A percentile compares a stretch with the other conserved stretches of the same genome.
Evolutionary conservation across 2,888 invertebrate species (phyloP).

Genomic region (Dolichomitus sp.): DNA sequence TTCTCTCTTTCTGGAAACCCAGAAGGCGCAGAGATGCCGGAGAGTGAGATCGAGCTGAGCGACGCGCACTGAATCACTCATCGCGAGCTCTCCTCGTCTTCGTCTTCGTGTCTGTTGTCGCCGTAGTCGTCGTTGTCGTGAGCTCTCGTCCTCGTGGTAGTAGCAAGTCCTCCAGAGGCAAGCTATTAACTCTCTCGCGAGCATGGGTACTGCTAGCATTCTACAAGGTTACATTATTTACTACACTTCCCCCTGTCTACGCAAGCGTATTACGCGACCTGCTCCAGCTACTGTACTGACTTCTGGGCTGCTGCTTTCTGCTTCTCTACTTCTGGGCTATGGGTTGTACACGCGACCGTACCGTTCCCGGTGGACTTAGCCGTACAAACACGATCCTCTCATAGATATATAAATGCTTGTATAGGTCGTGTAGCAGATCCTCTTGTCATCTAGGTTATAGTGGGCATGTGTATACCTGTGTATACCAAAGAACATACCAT

Average conservation of each 20-base stretch:
- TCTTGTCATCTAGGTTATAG: conserved; percentile 9
- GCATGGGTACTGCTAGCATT: conserved; percentile 73
- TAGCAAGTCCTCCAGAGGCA: conserved; percentile 75
- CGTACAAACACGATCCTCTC: conserved; percentile 54
- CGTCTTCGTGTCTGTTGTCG: conserved; percentile 35
- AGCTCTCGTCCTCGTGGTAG: conserved; percentile 59
- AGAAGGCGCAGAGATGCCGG: conserved; percentile 56
- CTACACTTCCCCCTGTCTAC: conserved; percentile 73
- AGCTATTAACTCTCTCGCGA: conserved; percentile 80
- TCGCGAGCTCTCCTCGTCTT: conserved; percentile 70
- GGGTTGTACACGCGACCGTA: conserved; percentile 56
- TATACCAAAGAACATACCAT: conserved; percentile 1
- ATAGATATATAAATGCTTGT: conserved; percentile 32
- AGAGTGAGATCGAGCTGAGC: conserved; percentile 77
- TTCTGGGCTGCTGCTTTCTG: conserved; percentile 56
- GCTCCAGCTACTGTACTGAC: conserved; percentile 50
- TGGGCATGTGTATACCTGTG: conserved; percentile 17
- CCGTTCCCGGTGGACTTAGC: conserved; percentile 55
- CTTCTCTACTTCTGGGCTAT: conserved; percentile 57
- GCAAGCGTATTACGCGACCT: conserved; percentile 74
- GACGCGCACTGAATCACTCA: conserved; percentile 85
- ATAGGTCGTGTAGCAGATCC: conserved; percentile 16
- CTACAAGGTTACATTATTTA: conserved; percentile 82
- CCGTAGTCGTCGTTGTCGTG: conserved; percentile 40
- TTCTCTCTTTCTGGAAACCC: conserved; percentile 69